Evolutionary conservation across 2,797 vertebrate species (phyloP), one percentile per base, ranked within the genome.

Genomic region (Mastacembelus armatus): DNA sequence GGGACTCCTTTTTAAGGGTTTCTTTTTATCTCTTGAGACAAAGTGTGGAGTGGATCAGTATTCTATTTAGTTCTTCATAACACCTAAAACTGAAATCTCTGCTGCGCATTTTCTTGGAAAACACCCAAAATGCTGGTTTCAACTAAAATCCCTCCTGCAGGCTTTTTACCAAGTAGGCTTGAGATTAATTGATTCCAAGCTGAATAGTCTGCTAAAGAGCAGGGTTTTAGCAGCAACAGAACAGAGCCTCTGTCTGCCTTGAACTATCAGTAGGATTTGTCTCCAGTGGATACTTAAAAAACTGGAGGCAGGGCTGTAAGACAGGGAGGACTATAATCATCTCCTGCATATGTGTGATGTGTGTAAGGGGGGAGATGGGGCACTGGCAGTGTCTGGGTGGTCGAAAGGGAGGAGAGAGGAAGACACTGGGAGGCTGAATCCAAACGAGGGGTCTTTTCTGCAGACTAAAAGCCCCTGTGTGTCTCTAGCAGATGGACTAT

Each of bases 401-500:
- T 95, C 94, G 89, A 54, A 68, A 77, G 79, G 74, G 85, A 88
- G 79, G 87, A 83, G 81, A 69, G 81, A 63, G 68, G 77, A 71
- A 77, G 88, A 91, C 86, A 84, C 83, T 67, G 22, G 64, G 84
- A 86, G 81, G 79, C 78, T 85, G 90, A 86, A 90, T 91, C 88
- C 85, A 87, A 92, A 90, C 77, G 74, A 83, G 82, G 79, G 87
- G 89, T 80, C 82, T 89, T 87, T 88, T 88, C 80, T 81, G 69
- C 44, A 52, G 63, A 38, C 66, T 89, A 74, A 92, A 88, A 88
- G 88, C 75, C 78, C 71, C 85, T 84, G 69, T 72, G 79, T 89
- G 73, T 90, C 89, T 84, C 79, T 74, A 86, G 91, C 93, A 95
- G 94, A 95, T 93, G 93, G 93, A 92, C 88, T 83, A 93, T 89